Percentiles rank a stretch among this genome's conserved stretches.
Conservation (phyloP, 2,888 invertebrate genomes). For the Drosophila mimica region DNA sequence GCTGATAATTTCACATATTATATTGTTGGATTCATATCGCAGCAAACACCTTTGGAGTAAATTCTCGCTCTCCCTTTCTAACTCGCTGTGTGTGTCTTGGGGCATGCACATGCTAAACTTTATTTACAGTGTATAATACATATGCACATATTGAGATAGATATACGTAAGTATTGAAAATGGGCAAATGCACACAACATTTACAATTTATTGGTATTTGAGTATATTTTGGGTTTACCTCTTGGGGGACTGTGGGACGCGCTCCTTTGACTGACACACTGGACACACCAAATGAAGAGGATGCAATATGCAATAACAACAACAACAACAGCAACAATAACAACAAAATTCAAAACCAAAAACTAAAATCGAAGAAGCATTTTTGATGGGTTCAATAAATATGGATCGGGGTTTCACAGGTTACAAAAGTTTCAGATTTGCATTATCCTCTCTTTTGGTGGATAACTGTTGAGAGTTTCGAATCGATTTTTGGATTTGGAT, state of each 20-base stretch:
- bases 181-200: constrained; percentile 73
- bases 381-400: constrained; percentile 30
- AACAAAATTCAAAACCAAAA: constrained; percentile 66
- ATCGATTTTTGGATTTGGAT: constrained; percentile 20
- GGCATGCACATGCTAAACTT: constrained; percentile 75
- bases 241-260: constrained; percentile 50
- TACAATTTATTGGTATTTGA: constrained; percentile 74
- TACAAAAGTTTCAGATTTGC: not conserved
- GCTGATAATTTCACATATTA: constrained; percentile 79
- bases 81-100: constrained; percentile 16
- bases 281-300: constrained; percentile 75
- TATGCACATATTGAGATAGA: constrained; percentile 18
- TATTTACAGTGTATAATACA: constrained; percentile 50
- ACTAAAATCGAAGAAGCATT: constrained; percentile 72
- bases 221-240: constrained; percentile 68
- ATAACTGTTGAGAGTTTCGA: constrained; percentile 10
- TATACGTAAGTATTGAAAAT: constrained; percentile 41
- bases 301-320: constrained; percentile 61
- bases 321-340: constrained; percentile 57
- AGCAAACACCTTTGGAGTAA: constrained; percentile 53
- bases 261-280: constrained; percentile 72
- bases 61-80: constrained; percentile 21
- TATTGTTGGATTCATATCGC: constrained; percentile 60
- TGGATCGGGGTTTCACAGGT: constrained; percentile 16
- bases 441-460: not conserved